phyloP scores from a whole-genome alignment of 2,888 invertebrate species.

The Polydrusus pterygomalis region DNA sequence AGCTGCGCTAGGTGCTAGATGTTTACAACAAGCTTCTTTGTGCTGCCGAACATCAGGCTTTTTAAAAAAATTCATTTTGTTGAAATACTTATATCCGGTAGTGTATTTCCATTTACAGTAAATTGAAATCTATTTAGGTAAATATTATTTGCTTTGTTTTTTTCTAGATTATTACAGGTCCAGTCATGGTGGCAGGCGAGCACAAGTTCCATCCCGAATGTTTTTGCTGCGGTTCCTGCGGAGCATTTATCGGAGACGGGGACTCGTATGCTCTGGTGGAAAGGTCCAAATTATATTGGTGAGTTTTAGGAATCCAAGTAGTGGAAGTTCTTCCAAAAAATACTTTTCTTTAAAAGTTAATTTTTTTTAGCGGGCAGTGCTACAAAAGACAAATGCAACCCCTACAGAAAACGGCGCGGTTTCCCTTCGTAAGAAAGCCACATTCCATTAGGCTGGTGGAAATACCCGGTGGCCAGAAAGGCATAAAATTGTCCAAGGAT shows the following conservation, averaged over 20 bases:
- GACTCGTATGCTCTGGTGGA: slow-evolving; percentile 95
- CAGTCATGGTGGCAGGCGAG: slow-evolving; percentile 95
- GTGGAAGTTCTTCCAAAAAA: too few relatives aligned
- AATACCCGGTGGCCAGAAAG: slow-evolving; percentile 81
- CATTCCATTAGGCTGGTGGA: slow-evolving; percentile 91
- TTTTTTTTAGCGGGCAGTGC: slow-evolving; percentile 80
- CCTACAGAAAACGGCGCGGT: slow-evolving; percentile 73
- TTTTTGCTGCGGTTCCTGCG: slow-evolving; percentile 90
- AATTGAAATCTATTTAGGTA: too few relatives aligned
- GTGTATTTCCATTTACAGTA: too few relatives aligned
- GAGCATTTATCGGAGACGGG: slow-evolving; percentile 91
- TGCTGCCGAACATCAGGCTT: too few relatives aligned
- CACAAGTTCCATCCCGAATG: slow-evolving; percentile 98
- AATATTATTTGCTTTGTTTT: slow-evolving; percentile 6
- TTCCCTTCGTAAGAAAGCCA: slow-evolving; percentile 75
- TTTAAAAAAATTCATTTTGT: too few relatives aligned
- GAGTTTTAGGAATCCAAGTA: slow-evolving; percentile 57
- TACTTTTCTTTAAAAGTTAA: too few relatives aligned
- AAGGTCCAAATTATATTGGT: slow-evolving; percentile 91
- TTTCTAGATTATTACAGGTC: slow-evolving; percentile 81
- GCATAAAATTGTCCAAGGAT: slow-evolving; percentile 79
- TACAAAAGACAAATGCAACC: slow-evolving; percentile 84
- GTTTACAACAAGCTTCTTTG: too few relatives aligned
- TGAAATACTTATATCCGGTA: too few relatives aligned
- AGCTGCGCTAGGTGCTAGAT: too few relatives aligned